Base-by-base conservation (phyloP, 2,113 vertebrate species). In the Lanius ludovicianus region DNA sequence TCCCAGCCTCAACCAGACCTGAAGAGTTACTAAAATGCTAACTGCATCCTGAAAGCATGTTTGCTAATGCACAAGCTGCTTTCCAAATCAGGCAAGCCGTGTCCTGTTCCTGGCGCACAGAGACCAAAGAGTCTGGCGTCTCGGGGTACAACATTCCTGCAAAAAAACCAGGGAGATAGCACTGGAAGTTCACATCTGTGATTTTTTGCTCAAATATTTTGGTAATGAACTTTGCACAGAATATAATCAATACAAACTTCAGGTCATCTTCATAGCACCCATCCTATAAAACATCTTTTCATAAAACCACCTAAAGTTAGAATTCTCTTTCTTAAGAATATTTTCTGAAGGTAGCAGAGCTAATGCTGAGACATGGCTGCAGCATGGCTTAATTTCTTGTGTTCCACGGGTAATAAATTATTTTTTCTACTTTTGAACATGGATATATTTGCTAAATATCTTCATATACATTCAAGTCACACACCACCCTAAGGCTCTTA, bases 401-500 rank as follows among this genome's bases (percentile, higher is more conserved):
- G 15, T 52, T 67, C 22, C 23, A 37, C 3, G 5, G 39, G 41
- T 57, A 63, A 79, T 59, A 85, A 94, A 90, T 86, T 73, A 56
- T 41, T 74, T 64, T 78, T 83, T 63, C 42, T 63, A 37, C 67
- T 86, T 81, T 67, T 73, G 31, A 89, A 87, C 21, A 84, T 3
- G 20, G 33, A 86, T 68, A 60, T 90, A 81, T 88, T 94, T 87
- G 64, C n/a, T 78, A 81, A 92, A 78, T 81, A 60, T 59, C 39
- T 96, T 92, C 39, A 75, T 71, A 63, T 35, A 14, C 64, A 74
- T 78, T 90, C 85, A 81, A 84, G 53, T 89, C 93, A 90, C 60
- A 60, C 41, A 84, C 16, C 20, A 89, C 23, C 49, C 28, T 22
- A 84, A 89, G 64, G 64, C 55, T 85, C 42, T 86, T 60, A 84